These are phyloP conservation scores for Oreochromis grahami DNA, from an alignment of 2,797 vertebrate genomes.

Conservation along the genomic window DNA sequence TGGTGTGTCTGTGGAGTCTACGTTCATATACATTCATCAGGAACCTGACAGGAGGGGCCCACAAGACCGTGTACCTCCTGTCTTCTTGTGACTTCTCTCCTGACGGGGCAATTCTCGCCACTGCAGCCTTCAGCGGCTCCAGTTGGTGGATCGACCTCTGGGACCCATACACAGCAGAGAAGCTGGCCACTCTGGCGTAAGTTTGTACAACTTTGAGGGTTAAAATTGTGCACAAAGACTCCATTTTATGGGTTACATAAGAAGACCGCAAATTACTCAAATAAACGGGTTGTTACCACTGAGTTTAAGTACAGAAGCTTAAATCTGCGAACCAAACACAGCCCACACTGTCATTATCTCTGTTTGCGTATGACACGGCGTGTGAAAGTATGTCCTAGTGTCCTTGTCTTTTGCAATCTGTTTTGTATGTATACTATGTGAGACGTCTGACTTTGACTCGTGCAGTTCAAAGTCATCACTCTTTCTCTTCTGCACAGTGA, in stretches of 20 bases:
- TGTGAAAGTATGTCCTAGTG: neutral
- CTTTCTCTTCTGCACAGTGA: conserved; percentile 41
- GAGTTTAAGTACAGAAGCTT: neutral
- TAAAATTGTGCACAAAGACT: neutral
- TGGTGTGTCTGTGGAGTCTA: conserved; percentile 95
- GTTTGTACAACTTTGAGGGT: neutral
- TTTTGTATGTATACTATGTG: neutral
- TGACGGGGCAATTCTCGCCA: conserved; percentile 89
- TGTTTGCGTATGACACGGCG: neutral
- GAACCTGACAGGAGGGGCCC: conserved; percentile 82
- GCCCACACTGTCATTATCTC: neutral
- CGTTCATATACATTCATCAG: conserved; percentile 89
- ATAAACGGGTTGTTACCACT: neutral
- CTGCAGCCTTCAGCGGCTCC: conserved; percentile 83
- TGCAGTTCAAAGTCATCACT: neutral
- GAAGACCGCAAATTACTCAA: neutral
- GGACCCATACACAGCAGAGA: conserved; percentile 94
- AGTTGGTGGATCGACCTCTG: conserved; percentile 90
- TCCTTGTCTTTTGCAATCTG: neutral
- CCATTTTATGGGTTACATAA: neutral
- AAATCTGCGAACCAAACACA: neutral
- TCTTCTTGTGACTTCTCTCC: conserved; percentile 94
- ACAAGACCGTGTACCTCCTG: conserved; percentile 80
- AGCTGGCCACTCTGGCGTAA: conserved; percentile 86
- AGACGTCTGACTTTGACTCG: neutral